Evolutionary conservation across 2,888 invertebrate species (phyloP).

Genomic region (Drosophila paracracens): DNA sequence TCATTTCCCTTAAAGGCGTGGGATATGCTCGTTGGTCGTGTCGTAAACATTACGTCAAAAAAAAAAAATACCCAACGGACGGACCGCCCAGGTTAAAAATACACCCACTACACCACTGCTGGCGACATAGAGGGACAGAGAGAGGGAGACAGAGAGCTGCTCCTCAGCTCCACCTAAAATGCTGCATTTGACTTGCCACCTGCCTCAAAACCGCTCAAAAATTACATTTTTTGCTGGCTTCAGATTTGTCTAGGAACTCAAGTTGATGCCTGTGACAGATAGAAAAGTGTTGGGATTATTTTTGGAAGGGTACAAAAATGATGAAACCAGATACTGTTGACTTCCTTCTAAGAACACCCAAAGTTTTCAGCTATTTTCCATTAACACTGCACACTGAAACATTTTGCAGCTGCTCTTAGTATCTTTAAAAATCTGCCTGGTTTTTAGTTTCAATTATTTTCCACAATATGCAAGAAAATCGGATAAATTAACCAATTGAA

Average conservation of each 20-base stretch:
- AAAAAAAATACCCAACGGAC: not conserved
- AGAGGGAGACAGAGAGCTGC: not conserved
- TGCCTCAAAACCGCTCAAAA: not conserved
- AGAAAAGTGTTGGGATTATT: not conserved
- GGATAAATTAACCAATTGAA: not conserved
- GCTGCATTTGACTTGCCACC: not conserved
- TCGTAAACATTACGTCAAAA: slow-evolving; percentile 57
- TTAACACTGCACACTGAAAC: not conserved
- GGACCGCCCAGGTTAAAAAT: slow-evolving; percentile 54
- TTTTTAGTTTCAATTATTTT: not conserved
- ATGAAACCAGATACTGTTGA: slow-evolving; percentile 1
- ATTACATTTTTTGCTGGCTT: not conserved
- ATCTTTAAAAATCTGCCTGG: not conserved
- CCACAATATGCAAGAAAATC: not conserved
- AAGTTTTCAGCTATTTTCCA: not conserved
- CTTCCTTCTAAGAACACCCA: not conserved
- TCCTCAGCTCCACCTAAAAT: slow-evolving; percentile 4
- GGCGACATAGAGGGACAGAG: not conserved
- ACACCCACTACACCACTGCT: slow-evolving; percentile 20
- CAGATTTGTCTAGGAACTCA: not conserved
- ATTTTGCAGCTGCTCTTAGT: not conserved
- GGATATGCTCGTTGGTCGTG: slow-evolving; percentile 41
- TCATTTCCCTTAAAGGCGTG: slow-evolving; percentile 45
- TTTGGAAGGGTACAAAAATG: not conserved
- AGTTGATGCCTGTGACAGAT: not conserved